Conservation (phyloP, 2,888 invertebrate species). For the Dusona sp. region DNA sequence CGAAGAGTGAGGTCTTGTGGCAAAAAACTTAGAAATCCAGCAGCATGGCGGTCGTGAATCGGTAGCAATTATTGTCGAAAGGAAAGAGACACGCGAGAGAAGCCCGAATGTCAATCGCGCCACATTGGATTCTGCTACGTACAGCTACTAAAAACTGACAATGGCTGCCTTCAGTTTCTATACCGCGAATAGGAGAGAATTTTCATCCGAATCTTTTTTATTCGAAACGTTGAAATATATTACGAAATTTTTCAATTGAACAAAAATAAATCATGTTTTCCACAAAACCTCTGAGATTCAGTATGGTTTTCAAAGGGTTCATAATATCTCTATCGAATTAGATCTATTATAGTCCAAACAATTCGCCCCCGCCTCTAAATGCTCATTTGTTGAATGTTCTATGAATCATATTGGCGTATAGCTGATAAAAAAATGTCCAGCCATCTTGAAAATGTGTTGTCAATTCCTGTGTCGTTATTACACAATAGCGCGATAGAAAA, state of each 20-base stretch:
- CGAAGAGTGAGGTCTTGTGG: slow-evolving; percentile 64
- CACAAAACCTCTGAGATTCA: not conserved
- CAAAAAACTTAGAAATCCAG: slow-evolving; percentile 82
- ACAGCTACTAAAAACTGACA: not conserved
- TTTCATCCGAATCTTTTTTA: not conserved
- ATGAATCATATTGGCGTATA: not conserved
- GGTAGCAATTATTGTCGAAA: slow-evolving; percentile 80
- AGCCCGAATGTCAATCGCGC: slow-evolving; percentile 29
- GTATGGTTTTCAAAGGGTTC: not conserved
- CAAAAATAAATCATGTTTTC: not conserved
- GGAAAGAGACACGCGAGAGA: slow-evolving; percentile 71
- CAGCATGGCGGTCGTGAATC: slow-evolving; percentile 82
- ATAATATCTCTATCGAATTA: too few species aligned
- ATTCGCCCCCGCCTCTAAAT: too few species aligned
- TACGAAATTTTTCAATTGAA: not conserved
- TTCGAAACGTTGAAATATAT: not conserved
- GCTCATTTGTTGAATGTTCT: not conserved
- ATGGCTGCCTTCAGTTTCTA: not conserved
- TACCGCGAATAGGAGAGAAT: not conserved
- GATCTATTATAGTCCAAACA: too few species aligned
- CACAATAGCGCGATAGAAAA: slow-evolving; percentile 18
- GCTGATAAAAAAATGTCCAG: slow-evolving; percentile 6
- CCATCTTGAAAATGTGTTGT: slow-evolving; percentile 27
- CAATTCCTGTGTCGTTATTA: slow-evolving; percentile 40
- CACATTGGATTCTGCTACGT: not conserved